Evolutionary conservation across 2,113 vertebrate genomes (phyloP), one percentile per base, ranked within the genome.

Genomic region (Halcyon malimbica): DNA sequence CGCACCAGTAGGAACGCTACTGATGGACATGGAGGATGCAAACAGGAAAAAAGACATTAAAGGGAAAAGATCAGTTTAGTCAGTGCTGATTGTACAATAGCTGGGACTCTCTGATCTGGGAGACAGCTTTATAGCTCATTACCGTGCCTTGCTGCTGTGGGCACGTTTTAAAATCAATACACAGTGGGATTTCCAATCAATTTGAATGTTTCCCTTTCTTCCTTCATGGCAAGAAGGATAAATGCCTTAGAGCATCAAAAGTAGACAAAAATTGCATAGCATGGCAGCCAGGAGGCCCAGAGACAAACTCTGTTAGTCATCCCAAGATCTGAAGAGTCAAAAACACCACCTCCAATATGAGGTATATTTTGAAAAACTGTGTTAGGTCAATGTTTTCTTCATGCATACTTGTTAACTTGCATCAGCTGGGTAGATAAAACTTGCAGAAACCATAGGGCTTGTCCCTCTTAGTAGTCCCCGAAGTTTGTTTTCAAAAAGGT

Each of bases 311-410:
- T 3, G 1, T 50, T 31, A 83, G 53, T 25, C 42, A 59, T 19
- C 62, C 77, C 84, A 85, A 59, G 71, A 65, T 74, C 19, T 48
- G 76, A 79, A 78, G 18, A 12, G 7, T 80, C 64, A 63, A 89
- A 89, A 56, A 13, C 65, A 86, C 41, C 74, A 83, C 56, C 60
- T 87, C 73, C 53, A n/a, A 35, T 20, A 19, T 71, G 93, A 94
- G 90, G 92, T 93, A 93, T 94, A 86, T 86, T 59, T 80, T 54
- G 62, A 96, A 93, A 89, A 91, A 80, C 8, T 35, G 13, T 81
- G 33, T 80, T 80, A 68, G 37, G 56, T 86, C 56, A 76, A 69
- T 24, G 18, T 54, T 86, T 85, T 76, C 19, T 76, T 90, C 73
- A 70, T 12, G 59, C 68, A 88, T 77, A 24, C n/a, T 76, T 64